Evolutionary conservation across 2,797 vertebrate genomes (phyloP).

Genomic region (Clarias fuscus): DNA sequence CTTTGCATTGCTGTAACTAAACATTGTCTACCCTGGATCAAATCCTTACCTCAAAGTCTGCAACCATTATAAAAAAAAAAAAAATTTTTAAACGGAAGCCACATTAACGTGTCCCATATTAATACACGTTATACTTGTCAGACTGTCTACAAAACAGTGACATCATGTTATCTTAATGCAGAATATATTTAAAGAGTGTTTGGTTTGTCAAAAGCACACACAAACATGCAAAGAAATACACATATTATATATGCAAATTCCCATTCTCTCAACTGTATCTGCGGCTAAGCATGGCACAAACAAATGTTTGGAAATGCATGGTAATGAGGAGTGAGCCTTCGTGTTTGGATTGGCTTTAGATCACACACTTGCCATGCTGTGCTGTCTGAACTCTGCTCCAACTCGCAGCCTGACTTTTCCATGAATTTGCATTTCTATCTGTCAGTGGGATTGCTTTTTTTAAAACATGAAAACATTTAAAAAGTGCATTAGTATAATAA

Average conservation of each 20-base stretch:
- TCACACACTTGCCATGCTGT: constrained; percentile 25
- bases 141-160: neutral
- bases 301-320: constrained; percentile 45
- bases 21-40: neutral
- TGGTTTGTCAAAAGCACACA: neutral
- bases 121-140: neutral
- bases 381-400: constrained; percentile 24
- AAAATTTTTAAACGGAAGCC: too few relatives aligned
- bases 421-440: neutral
- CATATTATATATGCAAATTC: constrained; percentile 19
- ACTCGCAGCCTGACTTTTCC: neutral
- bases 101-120: neutral
- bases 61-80: too few relatives aligned
- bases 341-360: constrained; percentile 21
- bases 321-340: constrained; percentile 46
- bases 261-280: constrained; percentile 14
- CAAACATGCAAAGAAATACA: neutral
- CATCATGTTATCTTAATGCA: neutral
- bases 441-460: neutral
- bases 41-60: neutral
- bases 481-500: too few relatives aligned
- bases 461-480: neutral
- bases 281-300: constrained; percentile 39
- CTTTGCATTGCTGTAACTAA: constrained; percentile 3
- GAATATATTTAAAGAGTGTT: neutral